These are phyloP conservation scores for Sycophila texana DNA, from an alignment of 2,888 invertebrate species.

Conservation along the genomic window DNA sequence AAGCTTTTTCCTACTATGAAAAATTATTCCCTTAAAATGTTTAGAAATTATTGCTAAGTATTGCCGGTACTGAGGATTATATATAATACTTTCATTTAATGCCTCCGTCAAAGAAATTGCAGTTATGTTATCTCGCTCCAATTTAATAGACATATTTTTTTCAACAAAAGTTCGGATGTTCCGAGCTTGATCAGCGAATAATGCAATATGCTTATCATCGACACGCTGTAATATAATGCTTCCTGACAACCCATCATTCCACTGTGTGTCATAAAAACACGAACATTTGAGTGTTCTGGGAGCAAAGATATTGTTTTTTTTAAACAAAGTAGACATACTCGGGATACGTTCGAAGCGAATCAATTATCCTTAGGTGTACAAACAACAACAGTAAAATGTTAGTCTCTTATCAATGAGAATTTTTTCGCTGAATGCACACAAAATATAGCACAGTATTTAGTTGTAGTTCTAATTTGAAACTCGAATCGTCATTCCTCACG, in stretches of 20 bases:
- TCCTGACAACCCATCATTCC: slow-evolving; percentile 65
- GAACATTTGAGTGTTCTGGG: slow-evolving; percentile 66
- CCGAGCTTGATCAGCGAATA: slow-evolving; percentile 65
- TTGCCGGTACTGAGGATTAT: slow-evolving; percentile 71
- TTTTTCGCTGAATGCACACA: too few relatives aligned
- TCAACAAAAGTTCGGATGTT: slow-evolving; percentile 62
- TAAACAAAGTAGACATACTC: too few relatives aligned
- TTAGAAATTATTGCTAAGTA: neutral
- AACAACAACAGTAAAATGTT: too few relatives aligned
- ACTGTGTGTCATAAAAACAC: slow-evolving; percentile 66
- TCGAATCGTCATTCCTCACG: too few relatives aligned
- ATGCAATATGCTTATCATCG: slow-evolving; percentile 65
- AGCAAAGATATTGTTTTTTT: too few relatives aligned
- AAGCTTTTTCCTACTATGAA: too few relatives aligned
- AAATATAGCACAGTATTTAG: too few relatives aligned
- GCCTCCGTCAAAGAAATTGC: slow-evolving; percentile 69
- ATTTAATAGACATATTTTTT: slow-evolving; percentile 60
- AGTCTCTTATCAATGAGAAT: too few relatives aligned
- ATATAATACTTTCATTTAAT: slow-evolving; percentile 71
- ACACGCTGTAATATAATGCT: slow-evolving; percentile 63
- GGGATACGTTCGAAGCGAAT: too few relatives aligned
- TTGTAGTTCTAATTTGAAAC: too few relatives aligned
- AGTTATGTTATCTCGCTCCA: slow-evolving; percentile 64
- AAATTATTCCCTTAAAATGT: too few relatives aligned
- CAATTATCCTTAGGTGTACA: too few relatives aligned